phyloP scores from a whole-genome alignment of 2,888 invertebrate genomes.

The Azorinus chamasolen region DNA sequence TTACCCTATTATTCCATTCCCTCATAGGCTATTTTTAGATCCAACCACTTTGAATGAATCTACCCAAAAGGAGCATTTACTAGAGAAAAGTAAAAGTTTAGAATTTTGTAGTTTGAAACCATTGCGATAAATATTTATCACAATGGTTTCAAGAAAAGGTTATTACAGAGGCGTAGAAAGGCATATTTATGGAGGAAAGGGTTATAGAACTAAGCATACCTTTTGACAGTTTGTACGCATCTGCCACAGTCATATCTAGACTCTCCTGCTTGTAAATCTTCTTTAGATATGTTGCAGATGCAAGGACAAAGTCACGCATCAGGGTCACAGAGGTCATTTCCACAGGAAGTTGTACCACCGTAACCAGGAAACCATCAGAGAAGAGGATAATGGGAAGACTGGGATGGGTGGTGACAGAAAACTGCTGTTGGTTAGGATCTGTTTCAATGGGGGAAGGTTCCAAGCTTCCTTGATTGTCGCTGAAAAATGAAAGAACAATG shows the following conservation, averaged over 20 bases:
- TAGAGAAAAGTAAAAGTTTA: too few species aligned
- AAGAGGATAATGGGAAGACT: conserved; percentile 82
- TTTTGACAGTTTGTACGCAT: conserved; percentile 76
- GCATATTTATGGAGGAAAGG: too few species aligned
- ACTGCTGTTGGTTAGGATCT: conserved; percentile 78
- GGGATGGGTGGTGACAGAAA: conserved; percentile 83
- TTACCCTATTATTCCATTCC: too few species aligned
- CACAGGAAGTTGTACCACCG: conserved; percentile 78
- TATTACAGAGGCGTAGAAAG: too few species aligned
- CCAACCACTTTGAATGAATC: too few species aligned
- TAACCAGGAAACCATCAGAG: conserved; percentile 85
- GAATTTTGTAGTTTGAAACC: too few species aligned
- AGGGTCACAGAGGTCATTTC: conserved; percentile 78
- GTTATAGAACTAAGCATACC: conserved; percentile 27
- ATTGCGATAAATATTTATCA: too few species aligned
- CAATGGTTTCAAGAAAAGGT: too few species aligned
- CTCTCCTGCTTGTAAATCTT: conserved; percentile 69
- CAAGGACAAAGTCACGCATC: conserved; percentile 78
- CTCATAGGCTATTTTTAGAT: too few species aligned
- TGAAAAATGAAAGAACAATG: conserved; percentile 14
- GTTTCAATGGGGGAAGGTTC: conserved; percentile 55
- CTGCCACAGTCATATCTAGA: conserved; percentile 76
- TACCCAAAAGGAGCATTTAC: too few species aligned
- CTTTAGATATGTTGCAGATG: conserved; percentile 75
- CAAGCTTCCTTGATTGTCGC: conserved; percentile 54